phyloP scores from a whole-genome alignment of 2,113 vertebrate species.

The Garra rufa region DNA sequence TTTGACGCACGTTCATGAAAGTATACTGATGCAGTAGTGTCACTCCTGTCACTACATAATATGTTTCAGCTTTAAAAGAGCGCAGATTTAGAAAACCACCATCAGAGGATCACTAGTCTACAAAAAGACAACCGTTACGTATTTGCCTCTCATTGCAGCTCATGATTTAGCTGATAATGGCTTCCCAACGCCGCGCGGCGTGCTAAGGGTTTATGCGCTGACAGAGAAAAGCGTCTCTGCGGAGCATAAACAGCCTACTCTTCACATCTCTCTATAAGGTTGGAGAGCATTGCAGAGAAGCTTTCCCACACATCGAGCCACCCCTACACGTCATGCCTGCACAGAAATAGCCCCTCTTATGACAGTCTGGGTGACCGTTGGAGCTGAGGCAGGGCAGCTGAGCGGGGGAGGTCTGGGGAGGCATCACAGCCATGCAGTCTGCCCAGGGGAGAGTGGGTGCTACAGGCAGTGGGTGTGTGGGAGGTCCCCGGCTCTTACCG shows the following conservation, averaged over 20 bases:
- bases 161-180: slow-evolving; percentile 29
- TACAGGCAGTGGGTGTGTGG: slow-evolving; percentile 68
- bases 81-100: not conserved
- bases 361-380: slow-evolving; percentile 69
- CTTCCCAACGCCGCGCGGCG: not conserved
- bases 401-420: slow-evolving; percentile 68
- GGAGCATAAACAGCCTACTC: slow-evolving; percentile 55
- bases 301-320: slow-evolving; percentile 72
- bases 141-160: slow-evolving; percentile 15
- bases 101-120: not conserved
- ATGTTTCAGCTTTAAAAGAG: not conserved
- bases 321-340: slow-evolving; percentile 75
- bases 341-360: slow-evolving; percentile 77
- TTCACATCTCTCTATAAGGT: slow-evolving; percentile 59
- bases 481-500: slow-evolving; percentile 64
- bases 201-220: slow-evolving; percentile 11
- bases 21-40: too few relatives aligned
- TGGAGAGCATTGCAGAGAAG: slow-evolving; percentile 66
- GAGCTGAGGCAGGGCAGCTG: slow-evolving; percentile 72
- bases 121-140: not conserved
- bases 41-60: not conserved
- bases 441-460: slow-evolving; percentile 55
- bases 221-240: slow-evolving; percentile 17
- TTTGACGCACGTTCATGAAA: too few relatives aligned
- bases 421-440: slow-evolving; percentile 30